Conservation (phyloP, 2,888 invertebrate species). For the Apotomis turbidana region DNA sequence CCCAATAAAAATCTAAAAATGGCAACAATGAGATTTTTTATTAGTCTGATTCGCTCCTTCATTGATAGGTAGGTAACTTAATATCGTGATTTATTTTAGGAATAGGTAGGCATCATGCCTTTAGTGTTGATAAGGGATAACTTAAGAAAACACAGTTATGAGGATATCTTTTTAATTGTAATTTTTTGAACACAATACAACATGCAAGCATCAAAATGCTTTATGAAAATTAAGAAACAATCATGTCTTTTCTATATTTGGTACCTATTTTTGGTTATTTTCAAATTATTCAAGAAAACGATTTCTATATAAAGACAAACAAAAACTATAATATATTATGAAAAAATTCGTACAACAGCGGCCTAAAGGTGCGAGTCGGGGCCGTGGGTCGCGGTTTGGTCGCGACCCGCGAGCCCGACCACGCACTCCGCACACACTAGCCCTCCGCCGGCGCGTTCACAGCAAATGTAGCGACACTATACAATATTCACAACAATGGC, state of each 20-base stretch:
- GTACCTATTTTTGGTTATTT: conserved; percentile 83
- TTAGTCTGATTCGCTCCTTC: neutral
- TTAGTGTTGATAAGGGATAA: conserved; percentile 1
- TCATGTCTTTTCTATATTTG: conserved; percentile 82
- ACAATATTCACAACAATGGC: conserved; percentile 73
- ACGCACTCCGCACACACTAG: conserved; percentile 22
- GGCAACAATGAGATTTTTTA: neutral
- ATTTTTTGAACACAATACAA: conserved; percentile 84
- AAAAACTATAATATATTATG: conserved; percentile 82
- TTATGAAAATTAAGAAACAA: conserved; percentile 81
- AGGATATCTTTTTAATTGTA: conserved; percentile 80
- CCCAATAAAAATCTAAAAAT: conserved; percentile 14
- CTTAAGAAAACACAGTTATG: conserved; percentile 53
- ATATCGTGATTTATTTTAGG: no score
- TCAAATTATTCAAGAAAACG: conserved; percentile 79
- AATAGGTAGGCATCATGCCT: no score
- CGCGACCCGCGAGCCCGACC: neutral
- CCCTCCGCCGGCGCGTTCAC: conserved; percentile 45
- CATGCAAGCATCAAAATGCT: conserved; percentile 84
- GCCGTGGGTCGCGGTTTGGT: conserved; percentile 54
- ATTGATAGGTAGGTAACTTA: conserved; percentile 1
- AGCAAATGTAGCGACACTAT: conserved; percentile 52
- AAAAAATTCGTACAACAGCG: conserved; percentile 77
- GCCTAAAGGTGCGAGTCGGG: conserved; percentile 40
- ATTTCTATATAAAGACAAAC: conserved; percentile 80